These are phyloP conservation scores for Gallinago jamesoni DNA, from an alignment of 2,113 vertebrate genomes.

Conservation along the genomic window DNA sequence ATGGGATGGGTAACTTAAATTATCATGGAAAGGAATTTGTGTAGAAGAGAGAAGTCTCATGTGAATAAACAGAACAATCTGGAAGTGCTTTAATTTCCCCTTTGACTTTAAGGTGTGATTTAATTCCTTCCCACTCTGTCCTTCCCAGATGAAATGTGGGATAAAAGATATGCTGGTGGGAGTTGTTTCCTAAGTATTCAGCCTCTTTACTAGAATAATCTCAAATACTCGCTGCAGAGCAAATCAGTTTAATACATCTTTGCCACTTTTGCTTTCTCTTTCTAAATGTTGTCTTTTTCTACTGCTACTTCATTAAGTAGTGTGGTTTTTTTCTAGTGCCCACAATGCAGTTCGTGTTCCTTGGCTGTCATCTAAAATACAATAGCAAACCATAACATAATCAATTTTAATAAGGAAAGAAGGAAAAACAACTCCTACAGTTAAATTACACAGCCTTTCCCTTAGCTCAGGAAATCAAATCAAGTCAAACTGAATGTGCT, in stretches of 20 bases:
- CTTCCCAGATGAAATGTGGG: neutral
- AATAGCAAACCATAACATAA: neutral
- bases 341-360: neutral
- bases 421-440: neutral
- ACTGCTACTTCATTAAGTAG: neutral
- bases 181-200: neutral
- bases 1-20: neutral
- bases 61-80: conserved; percentile 50
- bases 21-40: neutral
- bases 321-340: neutral
- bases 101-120: conserved; percentile 26
- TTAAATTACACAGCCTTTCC: neutral
- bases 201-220: neutral
- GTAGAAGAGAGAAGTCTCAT: neutral
- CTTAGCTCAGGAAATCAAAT: conserved; percentile 24
- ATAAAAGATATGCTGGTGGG: neutral
- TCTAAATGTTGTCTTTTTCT: neutral
- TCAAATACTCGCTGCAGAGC: neutral
- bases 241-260: neutral
- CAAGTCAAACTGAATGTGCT: neutral
- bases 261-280: neutral
- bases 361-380: neutral
- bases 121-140: neutral
- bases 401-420: conserved; percentile 8
- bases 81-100: conserved; percentile 4